Conservation (phyloP, 2,888 invertebrate genomes). For the Apotomis betuletana region DNA sequence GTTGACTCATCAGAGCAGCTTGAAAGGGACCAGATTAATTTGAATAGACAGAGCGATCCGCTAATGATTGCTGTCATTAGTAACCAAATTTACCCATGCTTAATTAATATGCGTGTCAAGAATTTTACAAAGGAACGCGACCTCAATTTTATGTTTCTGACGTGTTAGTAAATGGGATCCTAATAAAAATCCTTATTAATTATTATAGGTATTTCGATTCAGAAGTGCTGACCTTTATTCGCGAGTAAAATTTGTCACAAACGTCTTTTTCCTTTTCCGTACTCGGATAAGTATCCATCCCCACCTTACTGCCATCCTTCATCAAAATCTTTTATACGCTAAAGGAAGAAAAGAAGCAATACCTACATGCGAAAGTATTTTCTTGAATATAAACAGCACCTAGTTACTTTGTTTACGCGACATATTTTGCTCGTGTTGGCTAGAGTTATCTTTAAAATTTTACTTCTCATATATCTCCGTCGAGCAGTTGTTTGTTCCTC, state of each 20-base stretch:
- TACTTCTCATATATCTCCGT: constrained; percentile 17
- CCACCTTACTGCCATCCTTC: too few species aligned
- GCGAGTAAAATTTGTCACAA: too few species aligned
- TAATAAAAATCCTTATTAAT: background rate
- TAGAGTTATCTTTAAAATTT: constrained; percentile 13
- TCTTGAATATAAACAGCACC: background rate
- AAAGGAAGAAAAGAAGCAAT: too few species aligned
- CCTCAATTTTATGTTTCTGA: background rate
- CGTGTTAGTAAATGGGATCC: constrained; percentile 3
- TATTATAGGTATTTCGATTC: background rate
- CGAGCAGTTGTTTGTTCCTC: constrained; percentile 38
- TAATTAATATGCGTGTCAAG: constrained; percentile 19
- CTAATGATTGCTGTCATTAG: constrained; percentile 20
- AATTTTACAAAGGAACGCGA: constrained; percentile 7
- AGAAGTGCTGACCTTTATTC: too few species aligned
- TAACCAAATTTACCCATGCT: background rate
- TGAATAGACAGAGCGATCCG: constrained; percentile 14
- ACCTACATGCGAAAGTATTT: background rate
- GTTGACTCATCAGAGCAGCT: constrained; percentile 16
- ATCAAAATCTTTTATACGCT: too few species aligned
- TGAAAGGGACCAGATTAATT: constrained; percentile 24
- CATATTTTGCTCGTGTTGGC: background rate
- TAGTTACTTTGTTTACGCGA: background rate
- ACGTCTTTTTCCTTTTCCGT: too few species aligned
- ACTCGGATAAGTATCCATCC: too few species aligned